phyloP scores from a whole-genome alignment of 2,888 invertebrate species.

The Leptopterna dolabrata region DNA sequence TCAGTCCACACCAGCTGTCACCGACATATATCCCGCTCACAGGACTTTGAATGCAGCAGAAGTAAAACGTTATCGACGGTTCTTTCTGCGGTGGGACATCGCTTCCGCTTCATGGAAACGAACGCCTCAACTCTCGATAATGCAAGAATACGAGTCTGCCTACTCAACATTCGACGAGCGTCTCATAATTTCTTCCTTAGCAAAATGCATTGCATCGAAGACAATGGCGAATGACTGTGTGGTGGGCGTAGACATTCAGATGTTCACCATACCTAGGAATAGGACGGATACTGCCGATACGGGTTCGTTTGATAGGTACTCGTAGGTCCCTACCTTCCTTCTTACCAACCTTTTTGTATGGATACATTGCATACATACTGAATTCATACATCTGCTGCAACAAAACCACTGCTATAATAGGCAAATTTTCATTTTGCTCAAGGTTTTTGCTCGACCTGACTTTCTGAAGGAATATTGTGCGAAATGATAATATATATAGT shows the following conservation, averaged over 20 bases:
- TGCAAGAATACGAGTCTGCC: conserved; percentile 7
- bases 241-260: background rate
- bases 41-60: background rate
- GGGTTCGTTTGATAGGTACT: no score
- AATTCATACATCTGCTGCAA: no score
- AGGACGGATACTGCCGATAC: no score
- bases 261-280: no score
- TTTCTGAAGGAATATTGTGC: no score
- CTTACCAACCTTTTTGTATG: no score
- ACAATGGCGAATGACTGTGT: background rate
- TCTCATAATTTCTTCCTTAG: background rate
- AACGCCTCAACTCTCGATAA: background rate
- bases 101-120: background rate
- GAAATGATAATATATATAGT: no score
- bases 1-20: background rate
- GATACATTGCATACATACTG: no score
- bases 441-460: no score
- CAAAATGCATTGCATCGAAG: background rate
- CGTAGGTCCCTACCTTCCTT: no score
- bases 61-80: background rate
- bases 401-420: no score
- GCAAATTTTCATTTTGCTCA: no score
- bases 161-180: background rate
- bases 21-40: background rate
- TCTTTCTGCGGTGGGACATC: background rate